A percentile compares a stretch with the other conserved stretches of the same genome.
Evolutionary conservation across 2,888 invertebrate genomes (phyloP).

Genomic region (Apamea crenata): DNA sequence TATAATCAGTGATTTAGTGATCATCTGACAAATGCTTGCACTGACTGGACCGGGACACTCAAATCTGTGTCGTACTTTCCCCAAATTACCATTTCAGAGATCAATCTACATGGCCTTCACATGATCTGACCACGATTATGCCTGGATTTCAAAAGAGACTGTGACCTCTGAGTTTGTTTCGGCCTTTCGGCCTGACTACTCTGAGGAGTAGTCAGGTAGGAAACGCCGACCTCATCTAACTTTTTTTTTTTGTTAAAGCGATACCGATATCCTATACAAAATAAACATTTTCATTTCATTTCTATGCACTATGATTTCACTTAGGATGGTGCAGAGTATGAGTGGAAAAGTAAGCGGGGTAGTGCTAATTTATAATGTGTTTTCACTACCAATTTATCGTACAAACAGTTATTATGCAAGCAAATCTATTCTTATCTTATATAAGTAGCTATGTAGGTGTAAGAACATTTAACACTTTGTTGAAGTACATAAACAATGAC

Average conservation of each 20-base stretch:
- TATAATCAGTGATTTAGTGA: background rate
- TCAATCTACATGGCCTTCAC: no score
- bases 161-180: no score
- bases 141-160: no score
- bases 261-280: background rate
- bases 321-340: background rate
- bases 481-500: conserved; percentile 39
- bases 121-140: no score
- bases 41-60: no score
- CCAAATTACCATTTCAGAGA: no score
- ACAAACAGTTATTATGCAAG: conserved; percentile 33
- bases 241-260: background rate
- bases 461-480: conserved; percentile 27
- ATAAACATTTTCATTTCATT: background rate
- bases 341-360: conserved; percentile 11
- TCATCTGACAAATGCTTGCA: no score
- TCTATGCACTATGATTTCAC: background rate
- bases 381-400: conserved; percentile 19
- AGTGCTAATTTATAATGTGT: conserved; percentile 30
- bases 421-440: conserved; percentile 44
- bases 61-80: no score
- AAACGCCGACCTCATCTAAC: background rate
- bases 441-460: conserved; percentile 7
- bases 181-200: no score
- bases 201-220: no score